phyloP scores from a whole-genome alignment of 1,140 invertebrate genomes.

The Rhizoglyphus robini region DNA sequence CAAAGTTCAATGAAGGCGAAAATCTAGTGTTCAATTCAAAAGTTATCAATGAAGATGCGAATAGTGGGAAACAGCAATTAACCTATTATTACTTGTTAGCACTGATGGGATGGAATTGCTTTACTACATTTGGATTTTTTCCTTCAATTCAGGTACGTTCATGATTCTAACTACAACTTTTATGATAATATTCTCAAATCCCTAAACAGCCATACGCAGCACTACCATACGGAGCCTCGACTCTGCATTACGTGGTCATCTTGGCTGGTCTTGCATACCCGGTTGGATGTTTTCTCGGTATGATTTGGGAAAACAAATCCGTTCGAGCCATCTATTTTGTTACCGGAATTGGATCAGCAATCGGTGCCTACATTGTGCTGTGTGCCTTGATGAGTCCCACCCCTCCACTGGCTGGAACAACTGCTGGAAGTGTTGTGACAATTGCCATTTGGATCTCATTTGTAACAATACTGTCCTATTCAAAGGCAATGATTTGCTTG shows the following conservation, averaged over 20 bases:
- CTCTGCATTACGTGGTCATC: slow-evolving; percentile 67
- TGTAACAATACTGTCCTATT: slow-evolving; percentile 57
- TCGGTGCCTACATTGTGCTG: slow-evolving; percentile 50
- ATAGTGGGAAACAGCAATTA: neutral
- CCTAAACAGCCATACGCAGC: slow-evolving; percentile 77
- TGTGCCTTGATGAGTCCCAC: slow-evolving; percentile 56
- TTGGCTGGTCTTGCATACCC: slow-evolving; percentile 68
- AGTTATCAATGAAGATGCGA: no score
- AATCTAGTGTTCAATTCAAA: no score
- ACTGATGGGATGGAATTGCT: slow-evolving; percentile 10
- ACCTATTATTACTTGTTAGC: slow-evolving; percentile 12
- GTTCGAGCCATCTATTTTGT: neutral
- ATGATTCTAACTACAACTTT: no score
- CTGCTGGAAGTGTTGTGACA: slow-evolving; percentile 48
- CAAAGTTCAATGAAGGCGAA: no score
- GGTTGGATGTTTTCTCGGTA: slow-evolving; percentile 59
- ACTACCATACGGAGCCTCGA: slow-evolving; percentile 64
- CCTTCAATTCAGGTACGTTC: slow-evolving; percentile 19
- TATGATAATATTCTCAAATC: slow-evolving; percentile 29
- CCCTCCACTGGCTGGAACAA: slow-evolving; percentile 46
- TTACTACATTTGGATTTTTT: slow-evolving; percentile 19
- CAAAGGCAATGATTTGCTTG: slow-evolving; percentile 62
- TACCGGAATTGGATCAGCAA: slow-evolving; percentile 35
- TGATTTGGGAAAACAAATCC: slow-evolving; percentile 44
- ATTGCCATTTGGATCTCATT: slow-evolving; percentile 55